Evolutionary conservation across 2,888 invertebrate genomes (phyloP), one percentile per base, ranked within the genome.

Genomic region (Spatulosminthurus flaviceps): DNA sequence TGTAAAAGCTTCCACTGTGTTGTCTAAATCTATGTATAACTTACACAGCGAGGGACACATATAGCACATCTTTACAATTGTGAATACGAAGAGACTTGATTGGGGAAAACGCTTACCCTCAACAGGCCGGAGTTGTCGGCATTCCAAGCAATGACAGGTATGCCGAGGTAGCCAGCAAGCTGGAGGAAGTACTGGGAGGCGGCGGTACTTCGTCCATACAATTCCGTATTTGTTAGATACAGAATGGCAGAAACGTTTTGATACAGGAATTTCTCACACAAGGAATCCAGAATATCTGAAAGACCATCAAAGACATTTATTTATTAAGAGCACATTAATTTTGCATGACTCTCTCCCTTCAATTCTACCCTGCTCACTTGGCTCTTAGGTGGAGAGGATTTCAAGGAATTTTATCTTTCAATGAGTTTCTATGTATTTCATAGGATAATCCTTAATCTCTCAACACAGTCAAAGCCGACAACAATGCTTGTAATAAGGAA

Each of bases 61-160:
- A n/a, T n/a, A n/a, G n/a, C n/a, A n/a, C 34, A 34, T 9, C 34
- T 34, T 34, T n/a, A n/a, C n/a, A n/a, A n/a, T n/a, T n/a, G n/a
- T n/a, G 34, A 34, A 34, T 34, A 34, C 34, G 9, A 21, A 19
- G 75, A 22, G 34, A 75, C 26, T n/a, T n/a, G n/a, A n/a, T n/a
- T n/a, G n/a, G n/a, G n/a, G n/a, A 26, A 24, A 43, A 42, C 7
- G n/a, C 86, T 85, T 82, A 87, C 87, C 86, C 90, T 88, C 85
- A 91, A 92, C 80, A 96, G 90, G 60, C 96, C 97, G 61, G 97
- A 95, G 89, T 97, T 97, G 88, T 98, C 97, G 11, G 97, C 96
- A 89, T 97, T 97, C 97, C 97, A 98, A 11, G 96, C 95, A 86
- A 97, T 95, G 76, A 97, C 96, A 86, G 97, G 97, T 87, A 97